A percentile compares a stretch with the other conserved stretches of the same genome.
phyloP scores from a whole-genome alignment of 2,888 invertebrate species.

The Morpho achilles region DNA sequence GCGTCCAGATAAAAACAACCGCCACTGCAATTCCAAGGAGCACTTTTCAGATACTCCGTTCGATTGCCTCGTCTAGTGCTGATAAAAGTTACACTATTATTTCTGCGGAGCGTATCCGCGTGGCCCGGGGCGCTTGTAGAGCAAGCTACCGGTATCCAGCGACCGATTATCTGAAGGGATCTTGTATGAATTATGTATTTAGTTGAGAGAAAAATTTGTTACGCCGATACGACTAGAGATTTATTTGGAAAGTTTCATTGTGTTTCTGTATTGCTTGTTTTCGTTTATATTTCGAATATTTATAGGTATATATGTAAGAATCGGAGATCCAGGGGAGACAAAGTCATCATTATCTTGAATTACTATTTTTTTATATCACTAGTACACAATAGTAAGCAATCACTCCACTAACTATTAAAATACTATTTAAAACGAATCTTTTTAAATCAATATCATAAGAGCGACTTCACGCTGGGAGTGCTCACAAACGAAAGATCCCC shows the following conservation, averaged over 20 bases:
- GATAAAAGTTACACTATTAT: constrained; percentile 71
- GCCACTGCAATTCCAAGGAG: constrained; percentile 56
- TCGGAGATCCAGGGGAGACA: too few relatives aligned
- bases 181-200: constrained; percentile 67
- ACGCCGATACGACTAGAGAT: constrained; percentile 34
- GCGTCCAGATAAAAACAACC: constrained; percentile 63
- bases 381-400: too few relatives aligned
- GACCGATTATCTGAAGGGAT: constrained; percentile 45
- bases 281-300: too few relatives aligned
- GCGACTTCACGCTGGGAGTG: too few relatives aligned
- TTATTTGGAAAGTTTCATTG: constrained; percentile 41
- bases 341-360: too few relatives aligned
- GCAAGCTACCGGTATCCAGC: constrained; percentile 34
- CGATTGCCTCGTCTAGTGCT: constrained; percentile 41
- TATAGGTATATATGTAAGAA: too few relatives aligned
- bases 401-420: too few relatives aligned
- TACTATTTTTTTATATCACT: too few relatives aligned
- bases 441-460: too few relatives aligned
- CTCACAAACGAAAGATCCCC: too few relatives aligned
- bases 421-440: too few relatives aligned
- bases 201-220: constrained; percentile 54
- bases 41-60: constrained; percentile 52
- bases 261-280: background rate
- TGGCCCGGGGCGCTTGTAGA: constrained; percentile 37
- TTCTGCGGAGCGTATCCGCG: constrained; percentile 41